Base-by-base conservation (phyloP, 2,113 vertebrate species). In the Vombatus ursinus region DNA sequence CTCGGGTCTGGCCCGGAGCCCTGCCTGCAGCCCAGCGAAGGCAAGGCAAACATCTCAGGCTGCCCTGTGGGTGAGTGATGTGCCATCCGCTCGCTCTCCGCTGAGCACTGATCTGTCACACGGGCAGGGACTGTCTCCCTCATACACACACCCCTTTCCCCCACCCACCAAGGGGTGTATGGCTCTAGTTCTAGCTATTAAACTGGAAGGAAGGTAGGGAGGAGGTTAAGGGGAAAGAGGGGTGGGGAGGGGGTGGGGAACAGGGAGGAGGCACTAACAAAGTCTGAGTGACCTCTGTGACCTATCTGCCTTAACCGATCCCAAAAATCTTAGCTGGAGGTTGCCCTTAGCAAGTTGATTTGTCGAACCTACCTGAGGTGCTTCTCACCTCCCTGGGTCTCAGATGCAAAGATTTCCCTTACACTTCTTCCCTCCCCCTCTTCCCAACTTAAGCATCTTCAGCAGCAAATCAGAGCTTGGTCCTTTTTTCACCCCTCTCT, bases 51-150 rank as follows among this genome's bases (percentile, higher is more conserved):
- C 97, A 98, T 98, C 97, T 96, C 96, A 16, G 97, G 97, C 98
- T 96, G 98, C 98, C 98, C 95, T 97, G 98, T 96, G 98, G 98
- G 99, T 93, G 98, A 96, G 90, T 99, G 98, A 91, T 99, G 99
- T 98, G 99, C 99, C 98, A 99, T 98, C 98, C 98, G 98, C 98
- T 98, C 96, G 93, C 97, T 95, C 96, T 92, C 68, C 96, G 97
- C 97, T 97, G 91, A 50, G 96, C 89, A 94, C 96, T 97, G 94
- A 90, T 93, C 96, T 57, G 98, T 97, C 96, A 98, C 97, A 97
- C 96, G 93, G 97, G 96, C 98, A 94, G 90, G 93, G 68, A 93
- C 97, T 95, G 16, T 52, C 92, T 8, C 92, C 93, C 89, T 2
- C 95, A 95, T 50, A 93, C n/a, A n/a, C 31, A 84, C 84, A n/a